Conservation (phyloP, 2,888 invertebrate genomes). For the Aplocera efformata region DNA sequence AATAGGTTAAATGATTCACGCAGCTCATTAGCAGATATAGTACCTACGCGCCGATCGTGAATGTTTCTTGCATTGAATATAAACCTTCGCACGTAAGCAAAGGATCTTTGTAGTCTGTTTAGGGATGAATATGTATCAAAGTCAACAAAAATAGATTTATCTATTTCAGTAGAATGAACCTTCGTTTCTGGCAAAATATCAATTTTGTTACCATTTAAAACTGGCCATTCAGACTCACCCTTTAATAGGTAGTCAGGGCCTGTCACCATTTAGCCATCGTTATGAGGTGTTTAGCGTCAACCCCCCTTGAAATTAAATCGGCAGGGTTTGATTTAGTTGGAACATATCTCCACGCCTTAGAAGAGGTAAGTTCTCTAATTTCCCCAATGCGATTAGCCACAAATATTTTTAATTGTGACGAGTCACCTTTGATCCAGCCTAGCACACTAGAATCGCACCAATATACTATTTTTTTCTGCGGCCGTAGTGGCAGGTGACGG, state of each 20-base stretch:
- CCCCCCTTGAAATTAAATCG: conserved; percentile 29
- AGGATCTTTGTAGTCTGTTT: conserved; percentile 15
- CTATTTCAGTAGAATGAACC: conserved; percentile 2
- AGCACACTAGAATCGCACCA: conserved; percentile 33
- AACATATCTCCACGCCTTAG: conserved; percentile 26
- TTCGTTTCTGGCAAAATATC: conserved; percentile 20
- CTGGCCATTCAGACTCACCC: conserved; percentile 22
- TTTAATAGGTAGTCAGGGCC: conserved; percentile 22
- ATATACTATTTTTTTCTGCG: conserved; percentile 7
- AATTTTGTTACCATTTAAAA: background rate
- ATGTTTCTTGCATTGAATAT: conserved; percentile 17
- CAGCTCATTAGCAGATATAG: conserved; percentile 20
- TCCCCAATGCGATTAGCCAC: conserved; percentile 28
- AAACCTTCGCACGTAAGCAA: conserved; percentile 25
- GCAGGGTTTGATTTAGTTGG: too few species aligned
- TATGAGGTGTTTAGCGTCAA: conserved; percentile 2
- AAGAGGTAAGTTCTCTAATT: conserved; percentile 20
- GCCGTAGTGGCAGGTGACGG: too few species aligned
- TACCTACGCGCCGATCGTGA: conserved; percentile 9
- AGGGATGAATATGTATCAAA: conserved; percentile 20
- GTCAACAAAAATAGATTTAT: conserved; percentile 9
- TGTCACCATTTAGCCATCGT: conserved; percentile 16
- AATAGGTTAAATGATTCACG: conserved; percentile 19
- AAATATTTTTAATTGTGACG: conserved; percentile 27
- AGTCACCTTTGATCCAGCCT: conserved; percentile 25